Percentiles rank a stretch among this genome's conserved stretches.
These are phyloP conservation scores for Leucophenga varia DNA, from an alignment of 1,140 invertebrate genomes.

Conservation along the genomic window DNA sequence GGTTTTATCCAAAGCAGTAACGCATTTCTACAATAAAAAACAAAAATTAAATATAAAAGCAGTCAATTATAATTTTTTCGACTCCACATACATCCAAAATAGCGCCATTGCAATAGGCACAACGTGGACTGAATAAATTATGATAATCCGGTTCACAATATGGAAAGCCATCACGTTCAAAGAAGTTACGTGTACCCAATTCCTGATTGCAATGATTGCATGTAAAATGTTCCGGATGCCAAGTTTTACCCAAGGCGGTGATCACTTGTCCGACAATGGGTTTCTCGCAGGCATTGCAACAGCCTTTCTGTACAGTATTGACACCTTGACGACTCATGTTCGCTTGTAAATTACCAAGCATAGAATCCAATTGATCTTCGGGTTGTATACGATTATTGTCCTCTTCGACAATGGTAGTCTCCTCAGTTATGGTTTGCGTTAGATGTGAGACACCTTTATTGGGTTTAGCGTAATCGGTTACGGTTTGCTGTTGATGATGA, in stretches of 20 bases:
- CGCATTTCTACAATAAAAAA: constrained; percentile 83
- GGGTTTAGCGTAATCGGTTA: constrained; percentile 74
- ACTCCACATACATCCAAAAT: constrained; percentile 86
- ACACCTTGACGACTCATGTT: constrained; percentile 97
- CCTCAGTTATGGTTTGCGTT: constrained; percentile 58
- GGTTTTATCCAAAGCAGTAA: constrained; percentile 96
- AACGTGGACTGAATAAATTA: constrained; percentile 95
- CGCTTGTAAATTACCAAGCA: constrained; percentile 75
- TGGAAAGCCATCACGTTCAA: constrained; percentile 92
- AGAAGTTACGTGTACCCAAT: constrained; percentile 97
- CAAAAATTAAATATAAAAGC: constrained; percentile 11
- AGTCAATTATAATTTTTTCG: background rate
- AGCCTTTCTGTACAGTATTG: constrained; percentile 95
- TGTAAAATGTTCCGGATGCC: constrained; percentile 99
- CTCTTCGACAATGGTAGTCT: constrained; percentile 48
- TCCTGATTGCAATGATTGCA: constrained; percentile 96
- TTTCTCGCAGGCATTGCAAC: constrained; percentile 96
- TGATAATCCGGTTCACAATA: constrained; percentile 99
- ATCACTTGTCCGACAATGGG: constrained; percentile 94
- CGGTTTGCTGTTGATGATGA: constrained; percentile 62
- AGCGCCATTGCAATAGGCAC: constrained; percentile 97
- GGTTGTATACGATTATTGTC: constrained; percentile 27
- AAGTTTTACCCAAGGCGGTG: constrained; percentile 96
- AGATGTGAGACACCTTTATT: constrained; percentile 62
- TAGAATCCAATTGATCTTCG: constrained; percentile 81